These are phyloP conservation scores for Adelges cooleyi DNA, from an alignment of 1,140 invertebrate species.

Conservation along the genomic window DNA sequence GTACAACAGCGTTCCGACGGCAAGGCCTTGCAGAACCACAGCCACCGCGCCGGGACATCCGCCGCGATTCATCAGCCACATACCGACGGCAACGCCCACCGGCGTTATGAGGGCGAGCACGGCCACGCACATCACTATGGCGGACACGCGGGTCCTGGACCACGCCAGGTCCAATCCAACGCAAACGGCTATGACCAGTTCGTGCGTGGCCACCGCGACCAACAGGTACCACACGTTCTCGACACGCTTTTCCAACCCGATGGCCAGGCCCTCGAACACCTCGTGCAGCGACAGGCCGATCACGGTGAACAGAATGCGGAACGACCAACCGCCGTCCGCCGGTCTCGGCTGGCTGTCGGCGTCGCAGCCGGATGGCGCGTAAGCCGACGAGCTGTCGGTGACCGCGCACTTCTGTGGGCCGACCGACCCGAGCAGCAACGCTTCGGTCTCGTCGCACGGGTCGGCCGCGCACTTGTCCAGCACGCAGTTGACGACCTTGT, in stretches of 20 bases:
- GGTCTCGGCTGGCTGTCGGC: slow-evolving; percentile 34
- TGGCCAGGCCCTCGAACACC: slow-evolving; percentile 68
- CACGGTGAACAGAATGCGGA: slow-evolving; percentile 55
- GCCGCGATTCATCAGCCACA: slow-evolving; percentile 39
- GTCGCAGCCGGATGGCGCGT: not conserved
- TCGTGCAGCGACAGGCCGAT: slow-evolving; percentile 68
- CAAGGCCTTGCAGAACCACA: slow-evolving; percentile 63
- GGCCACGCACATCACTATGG: slow-evolving; percentile 48
- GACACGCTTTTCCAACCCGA: slow-evolving; percentile 55
- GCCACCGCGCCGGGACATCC: slow-evolving; percentile 30
- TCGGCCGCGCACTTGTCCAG: slow-evolving; percentile 40
- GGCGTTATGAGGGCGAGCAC: slow-evolving; percentile 58
- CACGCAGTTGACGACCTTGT: slow-evolving; percentile 53
- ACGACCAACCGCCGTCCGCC: slow-evolving; percentile 38
- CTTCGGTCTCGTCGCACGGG: slow-evolving; percentile 38
- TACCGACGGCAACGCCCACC: slow-evolving; percentile 51
- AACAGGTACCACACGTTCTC: slow-evolving; percentile 55
- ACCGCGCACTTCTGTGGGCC: slow-evolving; percentile 42
- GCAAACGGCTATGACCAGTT: slow-evolving; percentile 59
- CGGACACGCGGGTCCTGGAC: slow-evolving; percentile 46
- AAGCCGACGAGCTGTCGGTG: not conserved
- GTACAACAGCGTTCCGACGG: slow-evolving; percentile 75
- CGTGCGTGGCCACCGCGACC: slow-evolving; percentile 60
- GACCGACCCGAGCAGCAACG: slow-evolving; percentile 45
- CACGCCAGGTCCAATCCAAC: slow-evolving; percentile 56